Conservation (phyloP, 2,113 vertebrate genomes). For the Anhinga rufa region DNA sequence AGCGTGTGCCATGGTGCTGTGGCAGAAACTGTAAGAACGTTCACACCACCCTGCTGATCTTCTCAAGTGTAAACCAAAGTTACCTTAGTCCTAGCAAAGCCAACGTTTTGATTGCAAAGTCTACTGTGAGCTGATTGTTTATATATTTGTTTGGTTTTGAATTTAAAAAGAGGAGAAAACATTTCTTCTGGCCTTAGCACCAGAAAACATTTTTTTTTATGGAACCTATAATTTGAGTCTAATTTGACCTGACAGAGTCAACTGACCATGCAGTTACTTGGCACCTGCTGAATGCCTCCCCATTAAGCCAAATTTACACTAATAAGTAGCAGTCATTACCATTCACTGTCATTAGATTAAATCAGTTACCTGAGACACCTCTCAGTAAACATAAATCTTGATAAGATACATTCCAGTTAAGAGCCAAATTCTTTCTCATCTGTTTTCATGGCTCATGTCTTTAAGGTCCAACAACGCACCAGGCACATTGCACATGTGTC, state of each 20-base stretch:
- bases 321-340: conserved; percentile 51
- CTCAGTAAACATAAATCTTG: neutral
- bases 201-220: neutral
- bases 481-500: neutral
- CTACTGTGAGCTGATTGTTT: neutral
- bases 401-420: neutral
- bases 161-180: neutral
- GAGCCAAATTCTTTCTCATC: neutral
- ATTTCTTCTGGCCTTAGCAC: neutral
- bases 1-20: neutral
- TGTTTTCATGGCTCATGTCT: neutral
- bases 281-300: conserved; percentile 45
- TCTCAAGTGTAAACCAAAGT: neutral
- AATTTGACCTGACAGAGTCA: conserved; percentile 63
- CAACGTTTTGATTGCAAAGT: neutral
- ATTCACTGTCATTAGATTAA: conserved; percentile 24
- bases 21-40: neutral
- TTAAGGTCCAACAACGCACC: neutral
- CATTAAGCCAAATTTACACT: conserved; percentile 52
- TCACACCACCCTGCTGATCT: neutral
- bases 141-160: neutral
- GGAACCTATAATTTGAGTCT: conserved; percentile 42
- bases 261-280: conserved; percentile 61
- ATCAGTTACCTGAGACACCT: conserved; percentile 32
- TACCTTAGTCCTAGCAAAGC: neutral